Base-by-base conservation (phyloP, 2,888 invertebrate species). In the Lagria hirta region DNA sequence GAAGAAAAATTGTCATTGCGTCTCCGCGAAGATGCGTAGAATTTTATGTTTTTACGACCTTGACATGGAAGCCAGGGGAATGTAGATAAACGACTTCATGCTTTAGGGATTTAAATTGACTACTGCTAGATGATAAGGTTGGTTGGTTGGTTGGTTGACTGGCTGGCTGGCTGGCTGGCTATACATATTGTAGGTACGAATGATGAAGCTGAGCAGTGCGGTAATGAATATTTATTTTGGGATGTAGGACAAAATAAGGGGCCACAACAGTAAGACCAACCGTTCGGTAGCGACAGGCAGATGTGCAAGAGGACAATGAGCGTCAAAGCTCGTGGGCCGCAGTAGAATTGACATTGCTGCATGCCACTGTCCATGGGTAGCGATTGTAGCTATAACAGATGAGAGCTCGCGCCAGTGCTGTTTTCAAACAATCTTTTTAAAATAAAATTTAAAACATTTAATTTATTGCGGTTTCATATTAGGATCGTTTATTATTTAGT, bases 221-320 rank as follows among this genome's bases (percentile, higher is more conserved):
- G n/a, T n/a, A n/a, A n/a, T n/a, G n/a, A n/a, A n/a, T n/a, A n/a
- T n/a, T n/a, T n/a, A n/a, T n/a, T 13, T 28, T 28, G 12, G 3
- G 14, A 12, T 15, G 5, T 21, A 14, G 22, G 20, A 33, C 14
- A 33, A 13, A 10, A n/a, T n/a, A n/a, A n/a, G n/a, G n/a, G n/a
- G n/a, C n/a, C n/a, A n/a, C 10, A 34, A 38, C 23, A 36, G 14
- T 27, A 28, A 35, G 21, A 32, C 20, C 34, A 43, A 72, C 72
- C 72, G 64, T 71, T 68, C 64, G 72, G 72, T 66, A 72, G 68
- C 64, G 68, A 69, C 63, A 72, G 64, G 67, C 69, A 71, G 70
- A 71, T 67, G 69, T 70, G 68, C 62, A 71, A 69, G 60, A 71
- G 66, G 60, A 72, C 65, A 65, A 70, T 62, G 65, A 71, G 65